phyloP scores from a whole-genome alignment of 2,113 vertebrate genomes.

The Pedetes capensis region DNA sequence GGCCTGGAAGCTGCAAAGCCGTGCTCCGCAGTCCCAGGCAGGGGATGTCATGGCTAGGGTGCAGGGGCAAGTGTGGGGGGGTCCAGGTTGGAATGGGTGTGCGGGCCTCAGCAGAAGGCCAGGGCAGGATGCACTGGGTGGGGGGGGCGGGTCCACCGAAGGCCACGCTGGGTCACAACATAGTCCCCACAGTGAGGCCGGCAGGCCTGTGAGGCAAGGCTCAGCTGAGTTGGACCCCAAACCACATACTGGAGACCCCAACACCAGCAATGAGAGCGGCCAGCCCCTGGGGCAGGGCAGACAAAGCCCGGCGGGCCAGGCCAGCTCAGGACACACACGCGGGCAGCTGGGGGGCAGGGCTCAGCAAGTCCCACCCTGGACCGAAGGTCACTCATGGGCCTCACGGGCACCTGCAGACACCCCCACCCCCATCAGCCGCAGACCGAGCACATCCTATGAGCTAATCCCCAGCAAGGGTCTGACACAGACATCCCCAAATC shows the following conservation, averaged over 20 bases:
- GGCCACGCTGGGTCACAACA: too few relatives aligned
- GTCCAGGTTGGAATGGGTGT: too few relatives aligned
- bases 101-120: too few relatives aligned
- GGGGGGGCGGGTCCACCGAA: too few relatives aligned
- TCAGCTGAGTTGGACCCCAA: neutral
- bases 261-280: rapidly evolving
- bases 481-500: rapidly evolving
- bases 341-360: rapidly evolving
- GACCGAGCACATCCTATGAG: rapidly evolving
- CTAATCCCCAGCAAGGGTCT: neutral
- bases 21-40: neutral
- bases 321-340: rapidly evolving
- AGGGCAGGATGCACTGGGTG: too few relatives aligned
- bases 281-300: neutral
- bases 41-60: neutral
- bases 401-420: neutral
- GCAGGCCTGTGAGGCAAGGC: neutral
- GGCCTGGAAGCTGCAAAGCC: neutral
- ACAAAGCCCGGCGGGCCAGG: too few relatives aligned
- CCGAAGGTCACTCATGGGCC: neutral
- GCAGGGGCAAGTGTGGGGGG: rapidly evolving
- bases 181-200: neutral
- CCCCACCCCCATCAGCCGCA: rapidly evolving
- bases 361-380: neutral
- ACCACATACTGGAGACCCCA: neutral